Evolutionary conservation across 2,888 invertebrate species (phyloP), one percentile per base, ranked within the genome.

Genomic region (Steinernema carpocapsae): DNA sequence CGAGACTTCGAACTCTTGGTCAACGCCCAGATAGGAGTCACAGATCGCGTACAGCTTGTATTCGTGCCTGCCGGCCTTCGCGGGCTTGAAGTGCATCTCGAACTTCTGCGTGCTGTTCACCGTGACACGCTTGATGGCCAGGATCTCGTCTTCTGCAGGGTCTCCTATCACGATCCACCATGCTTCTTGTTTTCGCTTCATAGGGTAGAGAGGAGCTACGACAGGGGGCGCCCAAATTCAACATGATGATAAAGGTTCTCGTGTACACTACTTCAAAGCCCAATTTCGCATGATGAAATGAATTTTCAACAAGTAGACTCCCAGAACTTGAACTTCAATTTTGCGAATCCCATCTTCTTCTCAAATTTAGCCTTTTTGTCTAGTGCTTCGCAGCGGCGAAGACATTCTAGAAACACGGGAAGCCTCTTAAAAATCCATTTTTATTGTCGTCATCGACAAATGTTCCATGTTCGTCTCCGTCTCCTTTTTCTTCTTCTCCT

Each of bases 91-190:
- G 89, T 96, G 95, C 71, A 96, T 89, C 74, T 92, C 92, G 19
- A 92, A 93, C 87, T 93, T 93, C 0, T 97, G 96, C 85, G 92
- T 94, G 82, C 89, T 88, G 87, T 96, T 94, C 17, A 99, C 91
- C 0, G 96, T 95, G 32, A 99, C 46, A 14, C 99, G 91, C 89
- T 99, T 99, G 88, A 99, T 99, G 12, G 97, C 97, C 7, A 97
- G 91, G 59, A 99, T 90, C 0, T 95, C 94, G 90, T 99, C 99
- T 42, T 92, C 91, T 88, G 94, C 94, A 0, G 95, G 94, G 88
- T 97, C 97, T 70, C 99, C 99, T 81, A 99, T 94, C 12, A 99
- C 97, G 48, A 99, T 94, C 99, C 99, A 99, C 91, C 91, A 92
- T 72, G 91, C 91, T 86, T 91, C 91, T 81, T 91, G 91, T 78